Percentiles rank a stretch among this genome's conserved stretches.
These are phyloP conservation scores for Amphipyra berbera DNA, from an alignment of 2,888 invertebrate species.

Conservation along the genomic window DNA sequence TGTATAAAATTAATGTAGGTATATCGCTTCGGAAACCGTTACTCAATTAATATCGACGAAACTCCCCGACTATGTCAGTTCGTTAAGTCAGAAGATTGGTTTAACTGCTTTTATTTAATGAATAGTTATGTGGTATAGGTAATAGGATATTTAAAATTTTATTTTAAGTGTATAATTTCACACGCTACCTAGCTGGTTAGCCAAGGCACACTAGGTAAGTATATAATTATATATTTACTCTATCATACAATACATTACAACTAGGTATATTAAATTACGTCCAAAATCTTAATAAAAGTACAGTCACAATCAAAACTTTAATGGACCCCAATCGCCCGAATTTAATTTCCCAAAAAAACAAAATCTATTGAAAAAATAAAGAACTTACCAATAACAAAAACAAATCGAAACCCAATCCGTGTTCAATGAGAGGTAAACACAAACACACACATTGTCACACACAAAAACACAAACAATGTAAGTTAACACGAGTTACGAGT, in stretches of 20 bases:
- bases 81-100: conserved; percentile 31
- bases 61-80: conserved; percentile 31
- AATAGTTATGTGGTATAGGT: too few relatives aligned
- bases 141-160: too few relatives aligned
- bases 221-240: too few relatives aligned
- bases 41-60: conserved; percentile 47
- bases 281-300: too few relatives aligned
- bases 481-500: conserved; percentile 35
- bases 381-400: conserved; percentile 58
- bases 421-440: conserved; percentile 47
- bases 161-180: not conserved
- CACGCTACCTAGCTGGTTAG: not conserved
- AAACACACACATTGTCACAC: conserved; percentile 61
- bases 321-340: too few relatives aligned
- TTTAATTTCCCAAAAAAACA: too few relatives aligned
- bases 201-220: not conserved
- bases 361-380: too few relatives aligned
- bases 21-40: conserved; percentile 37
- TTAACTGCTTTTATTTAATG: conserved; percentile 20
- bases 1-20: conserved; percentile 19
- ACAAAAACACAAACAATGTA: conserved; percentile 54
- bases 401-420: conserved; percentile 52
- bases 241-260: too few relatives aligned
- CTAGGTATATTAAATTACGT: too few relatives aligned
- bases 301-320: too few relatives aligned